Conservation (phyloP, 2,888 invertebrate species). For the Hypena proboscidalis region DNA sequence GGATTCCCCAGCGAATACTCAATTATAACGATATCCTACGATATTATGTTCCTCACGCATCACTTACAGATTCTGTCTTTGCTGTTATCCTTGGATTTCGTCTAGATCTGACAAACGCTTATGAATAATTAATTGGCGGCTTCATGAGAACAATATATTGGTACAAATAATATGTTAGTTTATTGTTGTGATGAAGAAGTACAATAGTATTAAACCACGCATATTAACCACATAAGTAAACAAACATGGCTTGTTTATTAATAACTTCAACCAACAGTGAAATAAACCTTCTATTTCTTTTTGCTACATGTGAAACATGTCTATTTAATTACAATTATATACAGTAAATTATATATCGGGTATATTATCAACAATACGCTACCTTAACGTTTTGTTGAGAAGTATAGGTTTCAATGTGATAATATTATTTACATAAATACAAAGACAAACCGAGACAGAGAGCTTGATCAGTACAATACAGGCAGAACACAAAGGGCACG, state of each 20-base stretch:
- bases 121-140: constrained; percentile 20
- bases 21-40: constrained; percentile 7
- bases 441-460: constrained; percentile 50
- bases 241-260: no score
- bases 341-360: not conserved
- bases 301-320: no score
- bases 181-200: no score
- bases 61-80: constrained; percentile 12
- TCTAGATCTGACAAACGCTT: constrained; percentile 13
- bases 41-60: constrained; percentile 13
- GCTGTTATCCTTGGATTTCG: constrained; percentile 13
- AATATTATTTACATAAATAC: constrained; percentile 25
- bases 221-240: no score
- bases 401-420: constrained; percentile 2
- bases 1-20: constrained; percentile 2
- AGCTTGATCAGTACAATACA: constrained; percentile 58
- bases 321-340: no score
- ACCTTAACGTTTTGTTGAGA: not conserved
- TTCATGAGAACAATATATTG: no score
- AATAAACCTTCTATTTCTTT: no score
- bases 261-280: no score
- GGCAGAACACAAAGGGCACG: constrained; percentile 52
- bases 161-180: no score
- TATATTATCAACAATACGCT: not conserved
- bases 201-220: no score